Conservation (phyloP, 2,797 vertebrate species). For the Danio choprae region DNA sequence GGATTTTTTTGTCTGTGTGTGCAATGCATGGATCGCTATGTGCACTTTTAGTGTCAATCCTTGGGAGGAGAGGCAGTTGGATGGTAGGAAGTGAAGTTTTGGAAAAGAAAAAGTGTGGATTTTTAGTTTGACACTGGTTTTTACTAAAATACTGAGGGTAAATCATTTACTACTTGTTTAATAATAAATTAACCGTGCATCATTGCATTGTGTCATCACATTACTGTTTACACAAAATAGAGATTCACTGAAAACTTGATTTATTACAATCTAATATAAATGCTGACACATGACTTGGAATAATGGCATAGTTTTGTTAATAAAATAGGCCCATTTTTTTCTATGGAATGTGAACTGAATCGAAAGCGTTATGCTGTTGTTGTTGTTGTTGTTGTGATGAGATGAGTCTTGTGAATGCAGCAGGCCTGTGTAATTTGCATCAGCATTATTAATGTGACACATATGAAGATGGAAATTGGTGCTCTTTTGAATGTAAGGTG, state of each 20-base stretch:
- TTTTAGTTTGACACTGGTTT: background rate
- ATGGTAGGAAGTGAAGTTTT: background rate
- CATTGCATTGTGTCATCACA: slow-evolving; percentile 12
- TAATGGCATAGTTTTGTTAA: background rate
- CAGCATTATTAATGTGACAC: slow-evolving; percentile 29
- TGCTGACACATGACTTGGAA: background rate
- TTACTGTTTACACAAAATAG: background rate
- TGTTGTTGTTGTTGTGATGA: background rate
- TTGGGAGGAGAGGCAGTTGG: background rate
- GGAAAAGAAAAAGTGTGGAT: slow-evolving; percentile 1
- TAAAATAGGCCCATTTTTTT: background rate
- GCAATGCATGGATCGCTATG: background rate
- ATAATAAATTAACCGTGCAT: background rate
- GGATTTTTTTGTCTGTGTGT: slow-evolving; percentile 3
- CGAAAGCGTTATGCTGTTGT: background rate
- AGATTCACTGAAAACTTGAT: background rate
- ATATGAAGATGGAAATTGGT: background rate
- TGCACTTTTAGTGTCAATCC: background rate
- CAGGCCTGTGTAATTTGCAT: slow-evolving; percentile 21
- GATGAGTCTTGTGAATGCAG: slow-evolving; percentile 4
- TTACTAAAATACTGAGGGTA: background rate
- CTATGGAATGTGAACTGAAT: background rate
- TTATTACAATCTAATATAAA: slow-evolving; percentile 6
- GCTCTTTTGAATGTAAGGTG: slow-evolving; percentile 21
- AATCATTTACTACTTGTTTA: too few species aligned